Evolutionary conservation across 2,797 vertebrate species (phyloP).

Genomic region (Thaleichthys pacificus): DNA sequence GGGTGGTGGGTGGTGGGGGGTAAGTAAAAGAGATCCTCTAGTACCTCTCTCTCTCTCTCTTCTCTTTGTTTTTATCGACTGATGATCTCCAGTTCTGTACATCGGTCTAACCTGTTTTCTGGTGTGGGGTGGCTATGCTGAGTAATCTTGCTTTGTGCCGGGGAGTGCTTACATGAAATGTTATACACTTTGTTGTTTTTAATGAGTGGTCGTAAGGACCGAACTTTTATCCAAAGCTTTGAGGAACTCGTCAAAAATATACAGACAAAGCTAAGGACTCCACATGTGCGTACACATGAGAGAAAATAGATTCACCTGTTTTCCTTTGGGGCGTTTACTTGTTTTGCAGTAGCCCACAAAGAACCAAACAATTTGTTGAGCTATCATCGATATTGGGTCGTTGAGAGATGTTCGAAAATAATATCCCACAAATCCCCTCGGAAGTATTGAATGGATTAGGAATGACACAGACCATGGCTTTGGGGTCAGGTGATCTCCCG

Average conservation of each 20-base stretch:
- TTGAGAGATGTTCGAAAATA: too few species aligned
- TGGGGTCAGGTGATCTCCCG: slow-evolving; percentile 22
- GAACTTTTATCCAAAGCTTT: not conserved
- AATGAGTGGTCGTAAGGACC: slow-evolving; percentile 30
- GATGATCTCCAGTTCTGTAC: not conserved
- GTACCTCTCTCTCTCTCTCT: slow-evolving; percentile 20
- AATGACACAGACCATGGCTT: slow-evolving; percentile 16
- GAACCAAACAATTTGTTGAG: not conserved
- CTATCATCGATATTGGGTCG: too few species aligned
- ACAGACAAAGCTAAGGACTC: not conserved
- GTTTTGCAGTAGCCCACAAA: not conserved
- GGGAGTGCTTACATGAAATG: slow-evolving; percentile 17
- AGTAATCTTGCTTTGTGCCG: not conserved
- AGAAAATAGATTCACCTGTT: too few species aligned
- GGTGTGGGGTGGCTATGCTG: slow-evolving; percentile 18
- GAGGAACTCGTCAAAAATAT: not conserved
- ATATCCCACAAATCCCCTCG: slow-evolving; percentile 11
- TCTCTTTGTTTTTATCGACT: not conserved
- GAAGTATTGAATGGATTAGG: not conserved
- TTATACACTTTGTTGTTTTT: slow-evolving; percentile 33
- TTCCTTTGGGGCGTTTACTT: too few species aligned
- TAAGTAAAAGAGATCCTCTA: slow-evolving; percentile 29
- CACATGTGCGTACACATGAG: too few species aligned
- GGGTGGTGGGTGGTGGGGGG: slow-evolving; percentile 19
- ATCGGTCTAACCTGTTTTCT: not conserved